Percentiles rank a stretch among this genome's conserved stretches.
phyloP scores from a whole-genome alignment of 2,113 vertebrate species.

The Regulus satrapa region DNA sequence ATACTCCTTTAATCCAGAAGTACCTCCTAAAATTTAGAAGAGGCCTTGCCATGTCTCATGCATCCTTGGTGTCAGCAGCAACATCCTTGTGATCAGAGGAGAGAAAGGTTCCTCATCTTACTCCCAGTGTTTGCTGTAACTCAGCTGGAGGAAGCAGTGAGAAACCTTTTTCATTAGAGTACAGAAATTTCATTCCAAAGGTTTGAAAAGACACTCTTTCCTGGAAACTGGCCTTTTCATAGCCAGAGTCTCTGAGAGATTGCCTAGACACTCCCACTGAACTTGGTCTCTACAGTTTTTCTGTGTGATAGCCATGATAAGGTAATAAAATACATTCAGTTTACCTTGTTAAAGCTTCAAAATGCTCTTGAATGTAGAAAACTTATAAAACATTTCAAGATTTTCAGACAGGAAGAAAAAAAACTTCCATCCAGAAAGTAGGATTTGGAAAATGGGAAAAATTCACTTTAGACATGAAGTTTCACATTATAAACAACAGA shows the following conservation, averaged over 20 bases:
- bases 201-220: neutral
- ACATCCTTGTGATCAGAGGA: neutral
- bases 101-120: no score
- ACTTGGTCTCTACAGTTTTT: neutral
- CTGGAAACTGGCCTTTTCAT: neutral
- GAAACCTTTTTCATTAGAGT: neutral
- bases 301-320: neutral
- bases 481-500: neutral
- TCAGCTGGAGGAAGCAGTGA: neutral
- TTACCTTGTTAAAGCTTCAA: neutral
- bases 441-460: neutral
- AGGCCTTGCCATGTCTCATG: neutral
- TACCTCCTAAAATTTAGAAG: neutral
- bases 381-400: neutral
- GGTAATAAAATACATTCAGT: neutral
- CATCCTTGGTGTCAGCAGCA: neutral
- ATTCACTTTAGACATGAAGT: neutral
- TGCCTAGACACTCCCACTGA: neutral
- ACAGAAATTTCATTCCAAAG: neutral
- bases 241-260: neutral
- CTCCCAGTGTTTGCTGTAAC: neutral
- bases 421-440: neutral
- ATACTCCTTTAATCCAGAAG: neutral
- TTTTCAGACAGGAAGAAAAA: neutral
- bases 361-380: neutral